Evolutionary conservation across 2,113 vertebrate genomes (phyloP), one percentile per base, ranked within the genome.

Genomic region (Excalfactoria chinensis): DNA sequence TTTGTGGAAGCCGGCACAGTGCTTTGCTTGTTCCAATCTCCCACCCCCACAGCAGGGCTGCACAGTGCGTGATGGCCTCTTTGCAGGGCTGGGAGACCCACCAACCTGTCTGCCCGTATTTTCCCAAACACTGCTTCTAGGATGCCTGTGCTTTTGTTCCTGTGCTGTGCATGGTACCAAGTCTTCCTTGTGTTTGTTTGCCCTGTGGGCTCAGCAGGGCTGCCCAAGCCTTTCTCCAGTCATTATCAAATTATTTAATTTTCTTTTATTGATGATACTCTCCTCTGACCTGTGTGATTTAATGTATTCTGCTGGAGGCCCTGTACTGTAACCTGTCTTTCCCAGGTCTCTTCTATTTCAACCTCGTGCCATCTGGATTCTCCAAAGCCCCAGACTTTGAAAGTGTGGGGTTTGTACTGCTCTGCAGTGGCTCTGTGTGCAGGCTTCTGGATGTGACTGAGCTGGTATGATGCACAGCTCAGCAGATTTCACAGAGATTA

Each of bases 261-360:
- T 23, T 6, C 17, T 28, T 49, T 17, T 28, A 49, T 22, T 7
- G 1, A 35, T 30, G 2, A 53, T 53, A 26, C 16, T 70, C 43
- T 74, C 25, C 76, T 53, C 62, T 13, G 7, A 0, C 22, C 16
- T 19, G 53, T 74, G 15, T 34, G 35, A 46, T 46, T 63, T 62
- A 34, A 51, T 37, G 2, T 18, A 22, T 1, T 8, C 10, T 0
- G 7, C 35, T 58, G 63, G n/a, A 66, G 21, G 16, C 6, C 9
- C 55, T 34, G 2, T 3, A 2, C 20, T 46, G 7, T 10, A 32
- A 62, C 2, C 26, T 17, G 41, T 6, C 43, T 11, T 41, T 43
- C 40, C 25, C 59, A 73, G 14, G 62, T 64, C 63, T 72, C 14
- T 18, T 13, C n/a, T 35, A 22, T 14, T 66, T 21, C 48, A 20